A percentile compares a stretch with the other conserved stretches of the same genome.
Evolutionary conservation across 2,888 invertebrate species (phyloP).

Genomic region (Macrophya annulata): DNA sequence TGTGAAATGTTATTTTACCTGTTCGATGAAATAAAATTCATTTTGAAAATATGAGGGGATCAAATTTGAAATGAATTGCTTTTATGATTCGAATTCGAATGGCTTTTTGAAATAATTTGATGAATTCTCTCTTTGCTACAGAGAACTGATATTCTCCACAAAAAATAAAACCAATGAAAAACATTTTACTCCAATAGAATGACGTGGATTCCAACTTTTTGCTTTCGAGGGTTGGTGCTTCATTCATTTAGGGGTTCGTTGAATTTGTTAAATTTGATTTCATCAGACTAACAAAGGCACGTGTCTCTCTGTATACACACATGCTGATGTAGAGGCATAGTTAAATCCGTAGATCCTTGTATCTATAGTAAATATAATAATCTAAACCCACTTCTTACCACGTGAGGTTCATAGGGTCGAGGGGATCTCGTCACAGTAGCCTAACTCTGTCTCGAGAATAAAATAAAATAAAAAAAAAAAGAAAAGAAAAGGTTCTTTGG

Average conservation of each 20-base stretch:
- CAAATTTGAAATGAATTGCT: not conserved
- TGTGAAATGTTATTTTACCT: too few relatives aligned
- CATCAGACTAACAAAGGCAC: not conserved
- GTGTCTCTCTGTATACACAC: not conserved
- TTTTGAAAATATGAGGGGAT: not conserved
- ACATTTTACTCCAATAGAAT: not conserved
- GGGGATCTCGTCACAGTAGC: not conserved
- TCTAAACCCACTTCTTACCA: not conserved
- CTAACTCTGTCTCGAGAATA: not conserved
- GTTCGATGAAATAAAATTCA: not conserved
- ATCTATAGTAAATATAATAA: not conserved
- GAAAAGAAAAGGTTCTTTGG: not conserved
- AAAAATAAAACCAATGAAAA: not conserved
- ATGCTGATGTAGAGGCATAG: not conserved
- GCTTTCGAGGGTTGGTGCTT: not conserved
- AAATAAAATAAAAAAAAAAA: too few relatives aligned
- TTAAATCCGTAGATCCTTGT: conserved; percentile 3
- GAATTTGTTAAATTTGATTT: conserved; percentile 18
- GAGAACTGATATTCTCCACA: not conserved
- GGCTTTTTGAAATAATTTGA: not conserved
- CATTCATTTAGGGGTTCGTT: not conserved
- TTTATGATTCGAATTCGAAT: not conserved
- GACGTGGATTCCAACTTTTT: not conserved
- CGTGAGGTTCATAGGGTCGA: not conserved
- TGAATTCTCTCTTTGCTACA: not conserved